phyloP scores from a whole-genome alignment of 2,797 vertebrate species.

The Mallotus villosus region DNA sequence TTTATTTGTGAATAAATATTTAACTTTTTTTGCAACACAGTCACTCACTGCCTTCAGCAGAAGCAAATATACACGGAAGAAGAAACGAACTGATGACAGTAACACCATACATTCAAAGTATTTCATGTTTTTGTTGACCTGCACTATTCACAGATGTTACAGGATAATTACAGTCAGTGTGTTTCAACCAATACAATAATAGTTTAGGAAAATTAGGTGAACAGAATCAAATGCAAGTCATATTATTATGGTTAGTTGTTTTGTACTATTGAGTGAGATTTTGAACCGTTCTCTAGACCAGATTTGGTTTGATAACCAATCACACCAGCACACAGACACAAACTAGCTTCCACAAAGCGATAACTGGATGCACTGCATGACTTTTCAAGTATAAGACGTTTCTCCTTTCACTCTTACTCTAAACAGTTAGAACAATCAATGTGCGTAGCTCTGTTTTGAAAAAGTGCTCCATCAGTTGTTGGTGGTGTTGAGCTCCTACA shows the following conservation, averaged over 20 bases:
- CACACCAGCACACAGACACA: constrained; percentile 26
- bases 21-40: constrained; percentile 10
- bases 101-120: constrained; percentile 58
- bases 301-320: constrained; percentile 9
- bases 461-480: constrained; percentile 21
- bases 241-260: not conserved
- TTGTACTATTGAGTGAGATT: not conserved
- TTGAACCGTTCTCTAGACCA: not conserved
- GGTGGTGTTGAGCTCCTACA: not conserved
- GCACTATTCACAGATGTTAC: constrained; percentile 1
- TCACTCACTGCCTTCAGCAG: not conserved
- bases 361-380: not conserved
- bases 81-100: constrained; percentile 34
- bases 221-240: not conserved
- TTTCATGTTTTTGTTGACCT: not conserved
- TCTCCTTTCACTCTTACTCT: constrained; percentile 13
- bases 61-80: constrained; percentile 41
- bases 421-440: constrained; percentile 32
- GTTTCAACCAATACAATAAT: not conserved
- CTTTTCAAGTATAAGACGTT: constrained; percentile 25
- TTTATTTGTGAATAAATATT: constrained; percentile 55
- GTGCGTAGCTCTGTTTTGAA: constrained; percentile 10
- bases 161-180: not conserved
- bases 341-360: constrained; percentile 23
- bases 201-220: not conserved